Conservation (phyloP, 2,888 invertebrate species). For the Rhamphomyia laevipes region DNA sequence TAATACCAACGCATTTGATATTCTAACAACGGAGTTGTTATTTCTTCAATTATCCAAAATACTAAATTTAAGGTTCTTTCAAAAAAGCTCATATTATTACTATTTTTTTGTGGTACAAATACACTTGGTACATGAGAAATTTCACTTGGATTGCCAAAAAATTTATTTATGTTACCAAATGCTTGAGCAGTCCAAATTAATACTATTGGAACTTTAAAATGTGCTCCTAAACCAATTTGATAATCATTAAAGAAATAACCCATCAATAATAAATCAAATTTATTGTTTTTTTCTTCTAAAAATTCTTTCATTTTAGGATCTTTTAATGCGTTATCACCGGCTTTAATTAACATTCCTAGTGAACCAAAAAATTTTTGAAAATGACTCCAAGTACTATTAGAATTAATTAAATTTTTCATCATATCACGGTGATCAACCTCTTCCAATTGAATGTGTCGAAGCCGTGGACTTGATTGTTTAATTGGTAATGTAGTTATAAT, state of each 20-base stretch:
- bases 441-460: conserved; percentile 9
- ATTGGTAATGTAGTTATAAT: conserved; percentile 26
- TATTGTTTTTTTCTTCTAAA: conserved; percentile 11
- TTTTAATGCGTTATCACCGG: conserved; percentile 10
- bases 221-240: conserved; percentile 28
- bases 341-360: not conserved
- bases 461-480: conserved; percentile 23
- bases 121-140: conserved; percentile 7
- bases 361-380: no score
- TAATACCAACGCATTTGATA: not conserved
- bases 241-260: conserved; percentile 29
- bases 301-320: conserved; percentile 18
- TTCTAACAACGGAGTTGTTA: no score
- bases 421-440: no score
- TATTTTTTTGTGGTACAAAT: no score
- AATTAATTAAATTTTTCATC: no score
- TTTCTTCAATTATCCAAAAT: no score
- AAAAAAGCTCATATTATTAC: no score
- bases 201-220: conserved; percentile 27
- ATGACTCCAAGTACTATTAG: no score
- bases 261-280: conserved; percentile 27
- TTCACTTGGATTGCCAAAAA: conserved; percentile 26
- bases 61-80: no score
- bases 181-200: conserved; percentile 24
- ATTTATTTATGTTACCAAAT: conserved; percentile 20